Conservation (phyloP, 2,113 vertebrate genomes). For the Sylvia atricapilla region DNA sequence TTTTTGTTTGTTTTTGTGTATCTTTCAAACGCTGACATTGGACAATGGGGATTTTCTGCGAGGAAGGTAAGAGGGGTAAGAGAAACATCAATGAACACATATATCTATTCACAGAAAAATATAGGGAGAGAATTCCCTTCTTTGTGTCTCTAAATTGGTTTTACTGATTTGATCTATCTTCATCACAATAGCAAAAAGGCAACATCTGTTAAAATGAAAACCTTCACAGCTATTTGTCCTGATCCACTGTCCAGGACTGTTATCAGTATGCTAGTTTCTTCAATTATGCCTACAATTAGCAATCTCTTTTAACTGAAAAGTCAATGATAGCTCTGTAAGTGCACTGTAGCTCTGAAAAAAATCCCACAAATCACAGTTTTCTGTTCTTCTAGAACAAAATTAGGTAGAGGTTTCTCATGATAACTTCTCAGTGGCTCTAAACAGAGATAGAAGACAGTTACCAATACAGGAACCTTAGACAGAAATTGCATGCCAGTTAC, state of each 20-base stretch:
- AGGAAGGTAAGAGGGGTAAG: background rate
- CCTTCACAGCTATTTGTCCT: background rate
- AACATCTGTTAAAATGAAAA: background rate
- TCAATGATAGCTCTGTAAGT: background rate
- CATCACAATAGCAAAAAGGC: background rate
- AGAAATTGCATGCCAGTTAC: background rate
- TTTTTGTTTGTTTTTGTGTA: background rate
- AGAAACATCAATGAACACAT: background rate
- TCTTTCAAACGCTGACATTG: background rate
- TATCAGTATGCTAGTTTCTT: background rate
- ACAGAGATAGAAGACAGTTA: background rate
- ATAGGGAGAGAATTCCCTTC: background rate
- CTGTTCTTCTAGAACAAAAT: background rate
- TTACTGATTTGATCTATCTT: background rate
- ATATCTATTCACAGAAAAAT: background rate
- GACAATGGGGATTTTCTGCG: background rate
- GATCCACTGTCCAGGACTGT: background rate
- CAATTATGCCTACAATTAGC: background rate
- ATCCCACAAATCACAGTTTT: rapidly evolving
- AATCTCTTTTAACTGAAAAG: background rate
- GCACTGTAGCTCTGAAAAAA: background rate
- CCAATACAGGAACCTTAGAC: background rate
- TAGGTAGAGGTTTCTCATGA: background rate
- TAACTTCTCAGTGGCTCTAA: background rate
- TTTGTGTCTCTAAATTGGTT: background rate